phyloP scores from a whole-genome alignment of 2,113 vertebrate species.

The Mus musculus region GRCm39 chr11:118346501-118347000 shows the following conservation, averaged over 20 bases:
- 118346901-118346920: not conserved
- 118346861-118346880: not conserved
- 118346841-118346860: not conserved
- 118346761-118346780: not conserved
- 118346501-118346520: accelerated
- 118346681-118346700: not conserved
- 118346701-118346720: not conserved
- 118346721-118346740: not conserved
- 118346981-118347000: not conserved
- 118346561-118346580: not conserved
- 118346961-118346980: not conserved
- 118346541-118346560: not conserved
- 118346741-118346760: not conserved
- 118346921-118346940: not conserved
- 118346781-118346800: not conserved
- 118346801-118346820: not conserved
- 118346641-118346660: not conserved
- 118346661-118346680: not conserved
- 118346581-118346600: not conserved
- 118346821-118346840: not conserved
- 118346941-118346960: not conserved
- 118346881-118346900: too few relatives aligned
- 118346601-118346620: not conserved
- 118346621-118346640: not conserved
- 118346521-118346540: too few relatives aligned